These are phyloP conservation scores for Anguilla rostrata DNA, from an alignment of 2,113 vertebrate species.

Conservation along the genomic window DNA sequence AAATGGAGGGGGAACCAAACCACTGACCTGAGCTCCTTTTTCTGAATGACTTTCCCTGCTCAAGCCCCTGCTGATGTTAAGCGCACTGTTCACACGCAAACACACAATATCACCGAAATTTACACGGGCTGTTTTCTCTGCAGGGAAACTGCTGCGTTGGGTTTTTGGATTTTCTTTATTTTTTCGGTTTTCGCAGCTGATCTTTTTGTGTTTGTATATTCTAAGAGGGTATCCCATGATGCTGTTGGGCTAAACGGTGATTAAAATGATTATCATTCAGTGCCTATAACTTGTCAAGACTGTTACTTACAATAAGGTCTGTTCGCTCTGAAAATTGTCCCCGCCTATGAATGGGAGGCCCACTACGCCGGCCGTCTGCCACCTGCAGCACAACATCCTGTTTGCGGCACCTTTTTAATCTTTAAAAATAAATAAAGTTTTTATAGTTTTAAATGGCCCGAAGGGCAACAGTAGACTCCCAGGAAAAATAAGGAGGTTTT, in stretches of 20 bases:
- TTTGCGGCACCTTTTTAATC: neutral
- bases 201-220: neutral
- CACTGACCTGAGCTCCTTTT: neutral
- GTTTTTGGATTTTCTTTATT: neutral
- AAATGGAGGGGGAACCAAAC: neutral
- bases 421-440: neutral
- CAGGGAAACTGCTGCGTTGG: neutral
- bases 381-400: neutral
- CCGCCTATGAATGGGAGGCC: conserved; percentile 55
- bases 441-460: neutral
- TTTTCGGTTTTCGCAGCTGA: neutral
- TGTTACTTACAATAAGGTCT: conserved; percentile 16
- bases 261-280: neutral
- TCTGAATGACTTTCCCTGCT: neutral
- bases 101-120: neutral
- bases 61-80: neutral
- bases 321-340: conserved; percentile 5
- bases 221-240: neutral
- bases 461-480: neutral
- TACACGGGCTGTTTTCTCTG: neutral
- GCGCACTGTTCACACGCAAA: neutral
- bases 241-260: neutral
- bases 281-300: conserved; percentile 53
- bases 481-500: neutral
- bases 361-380: conserved; percentile 50